Percentiles rank a stretch among this genome's conserved stretches.
Conservation (phyloP, 2,113 vertebrate genomes). For the Eubucco bourcierii region DNA sequence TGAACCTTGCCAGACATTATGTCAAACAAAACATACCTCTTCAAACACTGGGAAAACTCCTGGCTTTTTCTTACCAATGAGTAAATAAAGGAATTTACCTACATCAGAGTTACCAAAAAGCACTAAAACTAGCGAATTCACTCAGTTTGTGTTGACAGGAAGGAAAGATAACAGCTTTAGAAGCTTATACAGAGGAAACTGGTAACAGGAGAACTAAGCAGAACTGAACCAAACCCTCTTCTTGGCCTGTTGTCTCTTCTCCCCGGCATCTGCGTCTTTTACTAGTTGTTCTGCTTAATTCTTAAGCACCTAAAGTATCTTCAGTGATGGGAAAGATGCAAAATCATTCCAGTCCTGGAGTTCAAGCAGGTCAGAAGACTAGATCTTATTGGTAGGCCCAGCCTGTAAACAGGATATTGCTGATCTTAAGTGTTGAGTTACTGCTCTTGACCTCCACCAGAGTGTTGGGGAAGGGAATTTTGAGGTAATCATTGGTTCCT, state of each 20-base stretch:
- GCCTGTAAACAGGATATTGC: too few relatives aligned
- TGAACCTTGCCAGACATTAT: neutral
- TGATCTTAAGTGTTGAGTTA: neutral
- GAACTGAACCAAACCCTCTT: neutral
- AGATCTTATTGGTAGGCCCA: neutral
- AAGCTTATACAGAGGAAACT: neutral
- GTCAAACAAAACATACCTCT: neutral
- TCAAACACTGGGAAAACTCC: neutral
- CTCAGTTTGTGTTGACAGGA: rapidly evolving
- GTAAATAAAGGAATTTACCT: neutral
- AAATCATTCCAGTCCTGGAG: neutral
- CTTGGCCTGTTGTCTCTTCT: neutral
- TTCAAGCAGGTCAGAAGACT: neutral
- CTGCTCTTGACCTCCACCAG: neutral
- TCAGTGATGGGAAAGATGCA: neutral
- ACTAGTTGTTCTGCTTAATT: neutral
- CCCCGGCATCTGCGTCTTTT: neutral
- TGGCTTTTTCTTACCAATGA: neutral
- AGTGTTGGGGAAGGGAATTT: neutral
- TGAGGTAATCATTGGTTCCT: neutral
- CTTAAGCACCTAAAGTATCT: too few relatives aligned
- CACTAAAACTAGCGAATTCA: neutral
- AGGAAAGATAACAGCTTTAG: neutral
- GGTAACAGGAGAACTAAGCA: neutral
- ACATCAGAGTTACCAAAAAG: neutral